phyloP scores from a whole-genome alignment of 2,888 invertebrate genomes.

The Phymatocera aterrima region DNA sequence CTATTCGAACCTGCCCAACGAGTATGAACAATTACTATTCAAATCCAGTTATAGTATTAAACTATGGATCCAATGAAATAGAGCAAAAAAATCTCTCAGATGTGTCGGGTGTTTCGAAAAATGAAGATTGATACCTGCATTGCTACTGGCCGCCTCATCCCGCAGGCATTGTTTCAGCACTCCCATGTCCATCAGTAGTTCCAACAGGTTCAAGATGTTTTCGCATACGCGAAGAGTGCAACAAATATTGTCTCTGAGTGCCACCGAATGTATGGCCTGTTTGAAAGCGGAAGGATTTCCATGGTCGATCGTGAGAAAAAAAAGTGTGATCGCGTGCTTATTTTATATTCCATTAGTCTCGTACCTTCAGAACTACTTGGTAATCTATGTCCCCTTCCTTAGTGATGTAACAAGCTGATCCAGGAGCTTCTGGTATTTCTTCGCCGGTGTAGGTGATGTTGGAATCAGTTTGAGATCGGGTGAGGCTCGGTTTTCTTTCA shows the following conservation, averaged over 20 bases:
- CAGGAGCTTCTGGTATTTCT: slow-evolving; percentile 92
- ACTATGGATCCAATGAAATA: background rate
- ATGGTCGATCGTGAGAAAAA: slow-evolving; percentile 28
- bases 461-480: slow-evolving; percentile 93
- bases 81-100: background rate
- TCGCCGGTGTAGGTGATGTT: slow-evolving; percentile 92
- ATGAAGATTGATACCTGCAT: slow-evolving; percentile 72
- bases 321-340: background rate
- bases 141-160: slow-evolving; percentile 76
- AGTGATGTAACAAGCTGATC: slow-evolving; percentile 94
- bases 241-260: slow-evolving; percentile 88
- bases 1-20: slow-evolving; percentile 46
- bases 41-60: background rate
- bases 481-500: slow-evolving; percentile 84
- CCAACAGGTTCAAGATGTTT: slow-evolving; percentile 93
- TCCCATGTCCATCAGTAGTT: slow-evolving; percentile 93
- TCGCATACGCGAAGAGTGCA: slow-evolving; percentile 94
- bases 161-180: slow-evolving; percentile 81
- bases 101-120: background rate
- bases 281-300: slow-evolving; percentile 58
- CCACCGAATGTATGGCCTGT: slow-evolving; percentile 91
- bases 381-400: slow-evolving; percentile 96
- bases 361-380: slow-evolving; percentile 89
- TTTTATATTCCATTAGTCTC: slow-evolving; percentile 20
- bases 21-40: background rate